Evolutionary conservation across 2,113 vertebrate genomes (phyloP).

Genomic region (Halcyon senegalensis): DNA sequence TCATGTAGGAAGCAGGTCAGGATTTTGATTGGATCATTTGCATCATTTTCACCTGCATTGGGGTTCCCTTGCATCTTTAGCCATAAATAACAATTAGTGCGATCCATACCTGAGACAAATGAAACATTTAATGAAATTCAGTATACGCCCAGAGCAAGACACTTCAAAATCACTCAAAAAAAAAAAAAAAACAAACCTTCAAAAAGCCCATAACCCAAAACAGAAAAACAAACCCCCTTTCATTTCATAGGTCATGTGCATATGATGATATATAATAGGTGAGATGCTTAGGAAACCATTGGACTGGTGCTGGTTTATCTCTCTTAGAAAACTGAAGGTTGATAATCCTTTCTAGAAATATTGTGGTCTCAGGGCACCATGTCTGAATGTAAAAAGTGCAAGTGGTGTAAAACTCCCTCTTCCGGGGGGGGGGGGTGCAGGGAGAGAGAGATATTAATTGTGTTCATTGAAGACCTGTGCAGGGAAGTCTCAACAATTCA

Average conservation of each 20-base stretch:
- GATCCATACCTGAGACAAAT: background rate
- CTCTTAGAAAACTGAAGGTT: background rate
- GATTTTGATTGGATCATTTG: background rate
- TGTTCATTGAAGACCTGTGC: background rate
- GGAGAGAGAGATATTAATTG: background rate
- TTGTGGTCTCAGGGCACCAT: background rate
- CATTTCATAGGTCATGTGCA: background rate
- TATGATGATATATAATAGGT: too few species aligned
- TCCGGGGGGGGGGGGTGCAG: too few species aligned
- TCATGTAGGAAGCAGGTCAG: background rate
- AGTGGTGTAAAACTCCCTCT: background rate
- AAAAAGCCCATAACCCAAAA: too few species aligned
- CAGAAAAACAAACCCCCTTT: background rate
- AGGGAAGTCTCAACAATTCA: background rate
- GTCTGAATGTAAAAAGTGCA: background rate
- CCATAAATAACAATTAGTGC: background rate
- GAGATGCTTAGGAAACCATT: background rate
- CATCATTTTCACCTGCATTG: background rate
- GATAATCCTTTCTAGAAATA: background rate
- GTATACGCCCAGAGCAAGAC: background rate
- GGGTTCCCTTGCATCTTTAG: background rate
- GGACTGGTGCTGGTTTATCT: background rate
- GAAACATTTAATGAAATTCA: background rate
- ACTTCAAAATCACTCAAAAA: background rate
- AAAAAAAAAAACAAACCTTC: too few species aligned